Base-by-base conservation (phyloP, 2,113 vertebrate species). In the Xerus inauris region DNA sequence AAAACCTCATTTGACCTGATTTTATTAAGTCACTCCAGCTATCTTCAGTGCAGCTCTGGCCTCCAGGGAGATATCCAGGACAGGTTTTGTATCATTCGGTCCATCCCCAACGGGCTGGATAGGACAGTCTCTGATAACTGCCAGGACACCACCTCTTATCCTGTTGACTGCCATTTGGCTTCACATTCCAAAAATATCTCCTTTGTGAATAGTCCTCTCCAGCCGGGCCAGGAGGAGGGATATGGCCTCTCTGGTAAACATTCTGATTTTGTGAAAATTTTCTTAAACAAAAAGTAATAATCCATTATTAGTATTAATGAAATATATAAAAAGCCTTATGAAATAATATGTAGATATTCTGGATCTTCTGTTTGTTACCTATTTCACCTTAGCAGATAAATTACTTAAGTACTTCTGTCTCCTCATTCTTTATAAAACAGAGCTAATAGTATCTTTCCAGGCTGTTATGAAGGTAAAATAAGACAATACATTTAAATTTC, bases 121-220 rank as follows among this genome's bases (percentile, higher is more conserved):
- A 92, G n/a, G 88, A 57, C 0, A 76, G 84, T 95, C 96, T 80
- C 49, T 64, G 89, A 67, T 96, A 97, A 84, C 24, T 38, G 35
- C n/a, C 22, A 47, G 91, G 17, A 72, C 8, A 73, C 89, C 91
- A 94, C 14, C 94, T 89, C 54, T n/a, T 72, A 54, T 92, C 93
- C 57, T 83, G 79, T 20, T 47, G 95, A 59, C 51, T 72, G 83
- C 35, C 30, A 24, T 38, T 69, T 72, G 96, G 93, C 71, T 88
- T 96, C 59, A 73, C 24, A 32, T 84, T 95, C 98, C 97, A 98
- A 57, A 91, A 84, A 49, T 92, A 97, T 72, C 93, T 95, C 47
- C 89, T 82, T 3, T 90, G 95, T n/a, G 87, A 96, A 90, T 35
- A 95, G 95, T 97, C 72, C 42, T 96, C 96, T 81, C 94, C 94